A percentile compares a stretch with the other conserved stretches of the same genome.
Conservation (phyloP, 2,113 vertebrate species). For the Salminus brasiliensis region DNA sequence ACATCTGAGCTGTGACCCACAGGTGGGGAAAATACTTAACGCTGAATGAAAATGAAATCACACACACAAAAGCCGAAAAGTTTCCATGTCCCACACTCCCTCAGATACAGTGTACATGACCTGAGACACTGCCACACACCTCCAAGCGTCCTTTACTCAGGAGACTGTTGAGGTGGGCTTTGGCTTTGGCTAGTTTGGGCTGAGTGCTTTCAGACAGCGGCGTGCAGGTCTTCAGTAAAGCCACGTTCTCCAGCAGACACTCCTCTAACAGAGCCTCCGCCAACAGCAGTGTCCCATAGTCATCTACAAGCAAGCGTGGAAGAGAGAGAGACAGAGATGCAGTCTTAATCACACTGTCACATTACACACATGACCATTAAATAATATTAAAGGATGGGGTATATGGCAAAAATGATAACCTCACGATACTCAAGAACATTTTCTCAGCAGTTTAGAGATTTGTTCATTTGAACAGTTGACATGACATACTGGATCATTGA, state of each 20-base stretch:
- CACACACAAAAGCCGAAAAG: not conserved
- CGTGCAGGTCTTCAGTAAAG: slow-evolving; percentile 80
- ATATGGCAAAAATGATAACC: no score
- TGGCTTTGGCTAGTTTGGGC: slow-evolving; percentile 82
- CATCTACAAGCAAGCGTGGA: slow-evolving; percentile 77
- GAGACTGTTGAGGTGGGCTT: slow-evolving; percentile 81
- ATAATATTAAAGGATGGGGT: no score
- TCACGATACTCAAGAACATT: no score
- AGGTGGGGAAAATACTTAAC: no score
- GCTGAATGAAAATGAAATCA: no score
- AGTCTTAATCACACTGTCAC: not conserved
- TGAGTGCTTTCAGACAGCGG: slow-evolving; percentile 85
- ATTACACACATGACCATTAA: not conserved
- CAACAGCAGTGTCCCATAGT: slow-evolving; percentile 84
- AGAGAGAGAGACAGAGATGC: not conserved
- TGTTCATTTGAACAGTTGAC: no score
- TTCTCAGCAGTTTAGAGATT: no score
- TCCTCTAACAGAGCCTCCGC: slow-evolving; percentile 90
- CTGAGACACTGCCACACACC: slow-evolving; percentile 63
- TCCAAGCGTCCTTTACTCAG: slow-evolving; percentile 86
- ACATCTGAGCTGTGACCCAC: no score
- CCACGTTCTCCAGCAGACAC: slow-evolving; percentile 85
- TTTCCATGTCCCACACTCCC: not conserved
- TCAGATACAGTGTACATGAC: not conserved
- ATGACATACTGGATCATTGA: no score